These are phyloP conservation scores for Lissonota sp. DNA, from an alignment of 2,888 invertebrate genomes.

Conservation along the genomic window DNA sequence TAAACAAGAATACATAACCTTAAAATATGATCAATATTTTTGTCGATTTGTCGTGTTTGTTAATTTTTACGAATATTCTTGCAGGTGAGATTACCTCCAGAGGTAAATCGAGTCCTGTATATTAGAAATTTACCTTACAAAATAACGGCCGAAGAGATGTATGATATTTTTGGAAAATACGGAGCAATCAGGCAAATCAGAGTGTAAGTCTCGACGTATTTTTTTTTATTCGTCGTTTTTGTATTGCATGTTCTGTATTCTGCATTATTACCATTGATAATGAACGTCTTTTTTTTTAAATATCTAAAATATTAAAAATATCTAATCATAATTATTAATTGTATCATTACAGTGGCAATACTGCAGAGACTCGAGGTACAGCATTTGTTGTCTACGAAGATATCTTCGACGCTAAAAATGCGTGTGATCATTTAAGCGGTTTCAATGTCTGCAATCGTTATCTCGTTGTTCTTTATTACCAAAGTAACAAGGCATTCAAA, in stretches of 20 bases:
- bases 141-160: conserved; percentile 99
- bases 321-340: too few species aligned
- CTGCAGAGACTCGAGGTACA: conserved; percentile 98
- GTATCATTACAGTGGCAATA: conserved; percentile 90
- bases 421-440: conserved; percentile 99
- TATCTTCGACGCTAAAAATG: conserved; percentile 99
- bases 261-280: too few species aligned
- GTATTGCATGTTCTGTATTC: too few species aligned
- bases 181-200: conserved; percentile 99
- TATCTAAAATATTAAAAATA: too few species aligned
- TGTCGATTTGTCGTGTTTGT: background rate
- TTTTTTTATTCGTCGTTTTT: too few species aligned
- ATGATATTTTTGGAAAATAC: conserved; percentile 99
- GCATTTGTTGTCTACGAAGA: conserved; percentile 99
- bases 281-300: too few species aligned
- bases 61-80: conserved; percentile 70
- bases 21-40: background rate
- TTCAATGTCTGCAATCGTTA: conserved; percentile 99
- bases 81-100: conserved; percentile 98
- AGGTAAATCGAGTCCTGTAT: conserved; percentile 98
- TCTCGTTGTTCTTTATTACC: conserved; percentile 99
- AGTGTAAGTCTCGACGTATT: conserved; percentile 89
- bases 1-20: background rate
- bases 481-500: conserved; percentile 98
- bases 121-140: conserved; percentile 99